Base-by-base conservation (phyloP, 2,797 vertebrate species). In the Propithecus perrieri region DNA sequence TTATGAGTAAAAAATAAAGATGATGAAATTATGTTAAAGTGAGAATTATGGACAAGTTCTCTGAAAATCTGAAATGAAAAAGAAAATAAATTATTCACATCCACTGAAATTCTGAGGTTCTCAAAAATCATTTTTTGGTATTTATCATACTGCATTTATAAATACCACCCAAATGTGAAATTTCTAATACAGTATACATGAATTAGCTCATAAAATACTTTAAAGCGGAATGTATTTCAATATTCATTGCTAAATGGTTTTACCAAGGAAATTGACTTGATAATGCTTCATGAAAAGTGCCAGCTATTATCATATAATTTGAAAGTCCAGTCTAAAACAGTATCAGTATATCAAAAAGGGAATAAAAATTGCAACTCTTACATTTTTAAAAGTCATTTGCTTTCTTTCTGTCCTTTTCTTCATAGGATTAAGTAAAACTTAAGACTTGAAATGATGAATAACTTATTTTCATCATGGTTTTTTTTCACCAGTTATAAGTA, bases 281-380 rank as follows among this genome's bases (percentile, higher is more conserved):
- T 97, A 97, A 98, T 93, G 89, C 35, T 91, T 98, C 96, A 96
- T 96, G 96, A 96, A 97, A 97, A 97, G 89, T 97, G 92, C 90
- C 92, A 97, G 96, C 89, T 98, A 98, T 96, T 97, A 92, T 97
- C 85, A 97, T 96, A 41, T 97, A 97, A 98, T 97, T 98, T 98
- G 94, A 97, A 95, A 98, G 95, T 97, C 97, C 93, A 97, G 95
- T 92, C 94, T 97, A 97, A 59, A 98, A 95, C 59, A 83, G 6
- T 97, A 97, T 86, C 93, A 94, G 86, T 95, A 96, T 97, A 92
- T 98, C 94, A 94, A 96, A 97, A 90, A 85, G 55, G 4, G 85
- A 72, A 85, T 84, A 57, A 59, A 97, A 97, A 97, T 97, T 38
- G n/a, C 89, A 98, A 96, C 41, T 90, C 92, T 86, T 97, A 76